Conservation (phyloP, 2,797 vertebrate genomes). For the Falco concolor region DNA sequence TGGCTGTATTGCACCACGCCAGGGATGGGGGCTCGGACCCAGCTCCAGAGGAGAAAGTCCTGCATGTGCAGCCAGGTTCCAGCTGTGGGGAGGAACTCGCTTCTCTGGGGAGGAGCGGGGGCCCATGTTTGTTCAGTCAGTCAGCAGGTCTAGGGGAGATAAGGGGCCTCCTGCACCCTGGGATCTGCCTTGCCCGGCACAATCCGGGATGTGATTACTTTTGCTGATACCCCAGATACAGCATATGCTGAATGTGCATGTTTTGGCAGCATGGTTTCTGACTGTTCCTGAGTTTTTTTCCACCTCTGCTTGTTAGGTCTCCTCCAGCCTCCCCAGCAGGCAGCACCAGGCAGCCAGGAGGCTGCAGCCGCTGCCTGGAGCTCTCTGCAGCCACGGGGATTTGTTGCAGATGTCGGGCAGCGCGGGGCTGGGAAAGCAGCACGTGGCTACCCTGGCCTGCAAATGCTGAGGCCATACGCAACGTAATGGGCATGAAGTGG, state of each 20-base stretch:
- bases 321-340: background rate
- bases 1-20: background rate
- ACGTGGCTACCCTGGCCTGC: fast-evolving
- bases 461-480: fast-evolving
- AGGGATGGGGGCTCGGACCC: background rate
- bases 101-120: background rate
- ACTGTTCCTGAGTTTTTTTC: background rate
- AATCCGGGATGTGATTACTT: background rate
- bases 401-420: background rate
- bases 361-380: background rate
- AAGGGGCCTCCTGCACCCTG: slow-evolving; percentile 21
- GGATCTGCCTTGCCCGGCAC: background rate
- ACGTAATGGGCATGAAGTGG: background rate
- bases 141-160: slow-evolving; percentile 12
- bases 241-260: slow-evolving; percentile 13
- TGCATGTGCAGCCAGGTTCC: fast-evolving
- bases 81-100: background rate
- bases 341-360: background rate
- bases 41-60: background rate
- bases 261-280: background rate
- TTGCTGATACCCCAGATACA: slow-evolving; percentile 6
- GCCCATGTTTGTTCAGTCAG: background rate
- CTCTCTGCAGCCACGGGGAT: background rate
- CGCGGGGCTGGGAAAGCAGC: background rate
- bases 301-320: background rate